phyloP scores from a whole-genome alignment of 2,113 vertebrate species.

The Paramisgurnus dabryanus region DNA sequence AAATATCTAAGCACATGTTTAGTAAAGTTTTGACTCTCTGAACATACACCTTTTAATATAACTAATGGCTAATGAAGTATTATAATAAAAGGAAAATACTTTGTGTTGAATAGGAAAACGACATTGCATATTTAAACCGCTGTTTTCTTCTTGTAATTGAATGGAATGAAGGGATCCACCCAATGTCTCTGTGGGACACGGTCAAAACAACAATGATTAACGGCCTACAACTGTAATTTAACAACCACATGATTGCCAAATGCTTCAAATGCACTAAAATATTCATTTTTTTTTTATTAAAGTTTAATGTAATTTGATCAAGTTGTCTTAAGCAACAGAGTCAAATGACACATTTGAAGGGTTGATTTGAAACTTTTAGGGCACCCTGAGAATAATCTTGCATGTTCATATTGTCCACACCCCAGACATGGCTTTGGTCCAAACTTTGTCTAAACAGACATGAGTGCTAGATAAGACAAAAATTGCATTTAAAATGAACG shows the following conservation, averaged over 20 bases:
- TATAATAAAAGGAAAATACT: too few species aligned
- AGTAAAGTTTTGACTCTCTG: too few species aligned
- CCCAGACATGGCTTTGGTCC: conserved; percentile 9
- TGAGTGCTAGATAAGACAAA: conserved; percentile 45
- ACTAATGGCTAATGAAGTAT: too few species aligned
- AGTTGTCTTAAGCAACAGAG: not conserved
- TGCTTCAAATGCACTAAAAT: not conserved
- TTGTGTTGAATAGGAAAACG: too few species aligned
- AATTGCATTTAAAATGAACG: not conserved
- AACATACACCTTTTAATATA: too few species aligned
- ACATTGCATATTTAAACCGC: too few species aligned
- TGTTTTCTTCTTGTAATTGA: too few species aligned
- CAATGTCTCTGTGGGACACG: too few species aligned
- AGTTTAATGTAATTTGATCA: not conserved
- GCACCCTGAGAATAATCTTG: conserved; percentile 33
- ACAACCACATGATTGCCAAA: not conserved
- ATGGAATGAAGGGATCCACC: too few species aligned
- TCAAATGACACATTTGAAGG: not conserved
- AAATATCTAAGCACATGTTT: too few species aligned
- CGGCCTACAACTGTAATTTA: not conserved
- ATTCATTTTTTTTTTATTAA: not conserved
- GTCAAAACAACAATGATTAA: too few species aligned
- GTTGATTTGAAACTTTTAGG: not conserved
- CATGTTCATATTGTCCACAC: conserved; percentile 20
- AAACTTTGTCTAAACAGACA: not conserved